Base-by-base conservation (phyloP, 2,888 invertebrate species). In the Aporophyla lueneburgensis region DNA sequence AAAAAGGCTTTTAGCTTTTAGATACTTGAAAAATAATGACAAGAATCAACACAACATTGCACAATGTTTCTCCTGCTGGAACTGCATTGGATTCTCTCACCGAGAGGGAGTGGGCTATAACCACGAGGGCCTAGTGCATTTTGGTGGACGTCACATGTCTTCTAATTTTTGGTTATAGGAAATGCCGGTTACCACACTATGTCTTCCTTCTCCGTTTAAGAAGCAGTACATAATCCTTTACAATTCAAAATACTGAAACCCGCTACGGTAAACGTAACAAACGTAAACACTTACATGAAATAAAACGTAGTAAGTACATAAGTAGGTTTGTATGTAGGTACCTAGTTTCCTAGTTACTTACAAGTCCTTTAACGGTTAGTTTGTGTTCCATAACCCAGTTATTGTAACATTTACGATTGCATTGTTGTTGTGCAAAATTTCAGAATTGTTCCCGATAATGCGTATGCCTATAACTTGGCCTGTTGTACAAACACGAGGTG, bases 381-480 rank as follows among this genome's bases (percentile, higher is more conserved):
- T 87, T 76, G 76, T 84, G 83, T 80, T 87, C 84, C 82, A 80
- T 89, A 90, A 85, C 90, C 92, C 59, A 91, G 86, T 86, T 91
- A 86, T 84, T 71, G 80, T 68, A 63, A 70, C 80, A 79, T 83
- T 91, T 89, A 92, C 89, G 90, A 87, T 69, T 87, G 83, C 86
- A 88, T 91, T 92, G 93, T 93, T 91, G 78, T 85, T 76, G 81
- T 74, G 87, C 83, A 84, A 89, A 89, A 90, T 91, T 92, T 88
- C 84, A 82, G 88, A 90, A 87, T 89, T 83, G 71, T 79, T 78
- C 71, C 75, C 88, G 91, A 92, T 91, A 91, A 87, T 81, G 68
- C 43, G 1, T 40, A 58, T 14, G 56, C 5, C 7, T 61, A 27
- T 53, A 40, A 63, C 69, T 73, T 70, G 7, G 56, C 33, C 21